Evolutionary conservation across 2,113 vertebrate genomes (phyloP).

Genomic region (Cynopterus brachyotis): DNA sequence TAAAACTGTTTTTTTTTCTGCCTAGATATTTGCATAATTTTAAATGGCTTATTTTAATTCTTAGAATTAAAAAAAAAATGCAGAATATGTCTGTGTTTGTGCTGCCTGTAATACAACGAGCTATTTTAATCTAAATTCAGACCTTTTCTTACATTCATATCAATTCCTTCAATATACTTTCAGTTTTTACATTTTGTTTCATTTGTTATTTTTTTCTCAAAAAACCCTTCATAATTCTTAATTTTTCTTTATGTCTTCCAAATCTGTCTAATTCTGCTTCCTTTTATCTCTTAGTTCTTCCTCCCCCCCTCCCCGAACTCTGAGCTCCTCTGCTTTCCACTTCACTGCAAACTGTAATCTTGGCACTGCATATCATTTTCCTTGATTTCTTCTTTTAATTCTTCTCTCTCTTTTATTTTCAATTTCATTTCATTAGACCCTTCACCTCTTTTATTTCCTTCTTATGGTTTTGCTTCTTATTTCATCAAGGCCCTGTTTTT

Average conservation of each 20-base stretch:
- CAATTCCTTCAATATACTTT: not conserved
- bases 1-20: not conserved
- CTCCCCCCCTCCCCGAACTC: not conserved
- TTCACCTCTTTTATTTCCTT: not conserved
- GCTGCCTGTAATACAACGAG: not conserved
- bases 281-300: not conserved
- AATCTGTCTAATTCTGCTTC: not conserved
- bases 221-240: not conserved
- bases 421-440: not conserved
- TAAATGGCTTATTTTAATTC: not conserved
- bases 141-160: not conserved
- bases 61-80: not conserved
- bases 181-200: not conserved
- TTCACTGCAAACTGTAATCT: not conserved
- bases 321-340: not conserved
- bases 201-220: not conserved
- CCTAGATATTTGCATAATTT: not conserved
- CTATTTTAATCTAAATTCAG: not conserved
- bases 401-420: not conserved
- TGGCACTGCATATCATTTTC: not conserved
- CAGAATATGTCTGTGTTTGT: not conserved
- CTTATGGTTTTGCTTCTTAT: not conserved
- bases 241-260: not conserved
- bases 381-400: not conserved
- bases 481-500: not conserved